A percentile compares a stretch with the other conserved stretches of the same genome.
Evolutionary conservation across 2,888 invertebrate genomes (phyloP).

Genomic region (Labia minor): DNA sequence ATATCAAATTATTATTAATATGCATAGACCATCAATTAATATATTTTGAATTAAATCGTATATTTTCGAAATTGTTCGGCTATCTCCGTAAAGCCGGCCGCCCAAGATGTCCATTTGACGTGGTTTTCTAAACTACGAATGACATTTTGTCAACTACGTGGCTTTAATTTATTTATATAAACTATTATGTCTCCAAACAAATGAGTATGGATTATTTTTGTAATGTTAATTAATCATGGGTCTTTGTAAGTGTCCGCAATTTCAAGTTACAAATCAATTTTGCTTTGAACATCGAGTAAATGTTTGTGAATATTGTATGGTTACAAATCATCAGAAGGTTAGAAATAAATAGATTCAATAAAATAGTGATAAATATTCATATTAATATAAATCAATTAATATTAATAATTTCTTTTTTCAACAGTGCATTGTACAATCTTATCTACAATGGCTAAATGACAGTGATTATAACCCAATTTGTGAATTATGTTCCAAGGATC

Average conservation of each 20-base stretch:
- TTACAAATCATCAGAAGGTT: conserved; percentile 90
- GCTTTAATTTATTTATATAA: neutral
- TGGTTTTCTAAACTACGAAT: neutral
- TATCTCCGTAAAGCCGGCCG: no score
- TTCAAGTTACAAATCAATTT: conserved; percentile 94
- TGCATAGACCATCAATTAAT: no score
- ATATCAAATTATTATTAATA: no score
- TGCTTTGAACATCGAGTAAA: conserved; percentile 98
- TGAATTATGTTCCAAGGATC: conserved; percentile 70
- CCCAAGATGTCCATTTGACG: neutral
- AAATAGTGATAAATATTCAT: neutral
- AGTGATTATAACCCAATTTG: conserved; percentile 94
- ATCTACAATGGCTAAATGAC: conserved; percentile 95
- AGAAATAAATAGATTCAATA: conserved; percentile 31
- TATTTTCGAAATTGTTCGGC: no score
- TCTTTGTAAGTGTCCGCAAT: conserved; percentile 95
- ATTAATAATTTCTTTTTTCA: conserved; percentile 24
- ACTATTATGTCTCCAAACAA: neutral
- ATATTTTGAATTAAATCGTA: no score
- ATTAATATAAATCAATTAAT: no score
- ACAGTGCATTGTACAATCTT: conserved; percentile 96
- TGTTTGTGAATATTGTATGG: conserved; percentile 98
- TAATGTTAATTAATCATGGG: conserved; percentile 58
- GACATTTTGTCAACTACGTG: neutral
- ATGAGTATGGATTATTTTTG: neutral